Base-by-base conservation (phyloP, 2,797 vertebrate genomes). In the Leptatherina wallacei region DNA sequence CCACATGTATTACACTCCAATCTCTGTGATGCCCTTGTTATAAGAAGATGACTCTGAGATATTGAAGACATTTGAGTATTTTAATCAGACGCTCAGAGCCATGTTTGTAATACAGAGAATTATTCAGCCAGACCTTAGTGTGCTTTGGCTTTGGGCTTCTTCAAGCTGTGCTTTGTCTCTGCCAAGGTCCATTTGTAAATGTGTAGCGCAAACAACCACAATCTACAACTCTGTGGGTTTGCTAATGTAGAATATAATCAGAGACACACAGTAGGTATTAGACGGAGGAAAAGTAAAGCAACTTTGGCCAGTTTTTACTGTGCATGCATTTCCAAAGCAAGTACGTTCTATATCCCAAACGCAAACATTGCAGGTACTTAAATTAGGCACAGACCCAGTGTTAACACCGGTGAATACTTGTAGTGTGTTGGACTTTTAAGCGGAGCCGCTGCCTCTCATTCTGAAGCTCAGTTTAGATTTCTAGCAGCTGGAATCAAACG, bases 141-240 rank as follows among this genome's bases (percentile, higher is more conserved):
- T 83, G 71, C 82, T 84, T 90, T 88, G 84, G 89, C 78, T 65
- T 71, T 24, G 77, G 72, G 42, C 83, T 79, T 79, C 74, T 83
- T 85, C 80, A 82, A 71, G 78, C 81, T 65, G 65, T 52, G 65
- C 66, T 66, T 67, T 71, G 69, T 68, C 38, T 67, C 83, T 85
- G 81, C 86, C 83, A 91, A 84, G 65, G 71, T 85, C 75, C 72
- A 79, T 85, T 84, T 88, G 71, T 73, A 81, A 84, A 84, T 69
- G 69, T 84, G 63, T 59, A 89, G 70, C 58, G 58, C 78, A 89
- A 90, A 83, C 75, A 83, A 75, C 65, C 65, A 42, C 64, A 83
- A 76, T 69, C 75, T 75, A 74, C 65, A 88, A 79, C 75, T 77
- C 72, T 60, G 51, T 30, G 24, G 74, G 58, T 47, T 55, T 80